Conservation (phyloP, 2,797 vertebrate genomes). For the Trematomus bernacchii region DNA sequence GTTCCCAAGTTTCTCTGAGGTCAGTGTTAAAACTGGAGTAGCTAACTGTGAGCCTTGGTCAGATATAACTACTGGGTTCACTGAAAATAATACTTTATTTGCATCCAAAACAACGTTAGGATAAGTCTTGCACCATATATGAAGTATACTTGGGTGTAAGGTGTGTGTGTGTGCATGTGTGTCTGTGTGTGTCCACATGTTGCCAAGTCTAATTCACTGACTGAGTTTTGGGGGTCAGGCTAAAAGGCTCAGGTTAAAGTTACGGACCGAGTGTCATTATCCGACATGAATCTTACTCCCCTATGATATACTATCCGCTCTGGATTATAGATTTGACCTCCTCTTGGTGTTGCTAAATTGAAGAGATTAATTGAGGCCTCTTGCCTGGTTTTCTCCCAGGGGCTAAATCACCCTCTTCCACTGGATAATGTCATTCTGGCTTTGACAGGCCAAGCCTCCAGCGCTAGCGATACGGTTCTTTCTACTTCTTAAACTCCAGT, state of each 20-base stretch:
- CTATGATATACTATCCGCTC: slow-evolving; percentile 73
- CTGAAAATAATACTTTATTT: slow-evolving; percentile 6
- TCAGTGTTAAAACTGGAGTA: slow-evolving; percentile 47
- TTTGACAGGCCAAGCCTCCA: slow-evolving; percentile 60
- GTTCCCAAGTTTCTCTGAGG: slow-evolving; percentile 37
- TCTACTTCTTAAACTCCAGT: slow-evolving; percentile 17
- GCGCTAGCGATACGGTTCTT: slow-evolving; percentile 36
- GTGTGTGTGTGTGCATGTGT: slow-evolving; percentile 24
- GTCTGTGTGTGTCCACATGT: slow-evolving; percentile 39
- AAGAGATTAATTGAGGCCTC: slow-evolving; percentile 68
- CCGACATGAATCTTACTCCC: slow-evolving; percentile 62
- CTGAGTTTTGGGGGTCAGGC: slow-evolving; percentile 35
- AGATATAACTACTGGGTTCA: no score
- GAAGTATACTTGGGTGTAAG: slow-evolving; percentile 4
- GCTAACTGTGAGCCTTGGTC: slow-evolving; percentile 39
- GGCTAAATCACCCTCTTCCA: slow-evolving; percentile 56
- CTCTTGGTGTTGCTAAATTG: slow-evolving; percentile 60
- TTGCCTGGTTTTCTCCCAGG: slow-evolving; percentile 54
- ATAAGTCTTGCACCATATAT: slow-evolving; percentile 21
- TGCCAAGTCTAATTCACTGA: slow-evolving; percentile 35
- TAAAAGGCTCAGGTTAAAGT: slow-evolving; percentile 60
- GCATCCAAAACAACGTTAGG: slow-evolving; percentile 54
- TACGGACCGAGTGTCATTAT: slow-evolving; percentile 64
- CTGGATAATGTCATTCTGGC: slow-evolving; percentile 65
- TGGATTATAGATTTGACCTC: slow-evolving; percentile 73